phyloP scores from a whole-genome alignment of 2,797 vertebrate genomes.

The Arremon brunneinucha region DNA sequence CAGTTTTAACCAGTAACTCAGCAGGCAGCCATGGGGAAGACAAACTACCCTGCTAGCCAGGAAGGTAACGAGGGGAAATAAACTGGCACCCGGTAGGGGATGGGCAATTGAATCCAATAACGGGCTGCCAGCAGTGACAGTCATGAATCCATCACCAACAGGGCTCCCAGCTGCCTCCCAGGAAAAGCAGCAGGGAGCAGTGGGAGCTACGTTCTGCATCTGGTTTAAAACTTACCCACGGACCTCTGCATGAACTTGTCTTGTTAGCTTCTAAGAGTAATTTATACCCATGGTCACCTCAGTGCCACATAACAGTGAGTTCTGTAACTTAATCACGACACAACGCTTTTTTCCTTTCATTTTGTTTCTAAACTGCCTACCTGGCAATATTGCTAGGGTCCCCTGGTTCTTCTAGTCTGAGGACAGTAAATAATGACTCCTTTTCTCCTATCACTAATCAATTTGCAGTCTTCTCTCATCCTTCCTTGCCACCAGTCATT shows the following conservation, averaged over 20 bases:
- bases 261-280: not conserved
- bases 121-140: not conserved
- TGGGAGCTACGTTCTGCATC: not conserved
- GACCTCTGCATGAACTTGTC: not conserved
- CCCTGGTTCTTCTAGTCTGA: not conserved
- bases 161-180: not conserved
- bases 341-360: fast-evolving
- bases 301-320: fast-evolving
- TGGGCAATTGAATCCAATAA: not conserved
- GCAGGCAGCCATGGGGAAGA: not conserved
- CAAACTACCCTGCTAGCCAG: not conserved
- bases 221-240: not conserved
- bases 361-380: not conserved
- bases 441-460: not conserved
- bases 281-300: not conserved
- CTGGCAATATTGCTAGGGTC: not conserved
- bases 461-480: not conserved
- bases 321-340: not conserved
- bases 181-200: not conserved
- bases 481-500: not conserved
- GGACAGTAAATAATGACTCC: not conserved
- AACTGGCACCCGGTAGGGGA: not conserved
- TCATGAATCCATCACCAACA: not conserved
- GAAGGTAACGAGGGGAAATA: not conserved
- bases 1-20: not conserved